Conservation (phyloP, 2,113 vertebrate species). For the Eulemur rufifrons region DNA sequence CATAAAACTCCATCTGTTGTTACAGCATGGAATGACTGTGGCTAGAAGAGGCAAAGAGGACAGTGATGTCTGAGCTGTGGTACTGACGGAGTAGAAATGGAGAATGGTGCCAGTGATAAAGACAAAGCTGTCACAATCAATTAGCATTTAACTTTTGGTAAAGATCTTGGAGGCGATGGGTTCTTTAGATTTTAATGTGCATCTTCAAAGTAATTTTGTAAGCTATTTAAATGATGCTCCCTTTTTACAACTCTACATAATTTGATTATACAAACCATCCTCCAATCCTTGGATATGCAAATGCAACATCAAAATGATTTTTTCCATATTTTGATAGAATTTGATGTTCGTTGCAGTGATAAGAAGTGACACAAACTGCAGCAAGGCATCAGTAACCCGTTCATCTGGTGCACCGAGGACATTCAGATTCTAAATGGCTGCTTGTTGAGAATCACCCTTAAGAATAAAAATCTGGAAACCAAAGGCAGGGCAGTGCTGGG, state of each 20-base stretch:
- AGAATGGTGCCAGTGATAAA: neutral
- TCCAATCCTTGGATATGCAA: slow-evolving; percentile 63
- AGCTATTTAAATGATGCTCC: slow-evolving; percentile 70
- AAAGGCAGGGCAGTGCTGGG: neutral
- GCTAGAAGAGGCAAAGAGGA: slow-evolving; percentile 24
- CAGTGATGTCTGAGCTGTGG: neutral
- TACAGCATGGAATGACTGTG: neutral
- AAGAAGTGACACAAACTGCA: neutral
- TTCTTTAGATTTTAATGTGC: slow-evolving; percentile 48
- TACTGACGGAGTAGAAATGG: slow-evolving; percentile 17
- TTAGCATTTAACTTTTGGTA: slow-evolving; percentile 58
- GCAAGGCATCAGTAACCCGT: accelerated
- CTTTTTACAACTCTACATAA: slow-evolving; percentile 61
- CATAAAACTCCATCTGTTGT: slow-evolving; percentile 83
- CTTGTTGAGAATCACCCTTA: neutral
- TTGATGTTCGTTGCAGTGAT: neutral
- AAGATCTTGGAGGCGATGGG: slow-evolving; percentile 47
- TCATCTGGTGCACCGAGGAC: neutral
- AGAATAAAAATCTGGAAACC: neutral
- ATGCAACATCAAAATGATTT: slow-evolving; percentile 51
- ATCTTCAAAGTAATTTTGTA: slow-evolving; percentile 65
- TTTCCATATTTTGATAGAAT: slow-evolving; percentile 20
- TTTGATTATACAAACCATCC: slow-evolving; percentile 67
- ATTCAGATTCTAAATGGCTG: neutral
- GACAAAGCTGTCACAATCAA: slow-evolving; percentile 59